Base-by-base conservation (phyloP, 2,113 vertebrate genomes). In the Crocuta crocuta region DNA sequence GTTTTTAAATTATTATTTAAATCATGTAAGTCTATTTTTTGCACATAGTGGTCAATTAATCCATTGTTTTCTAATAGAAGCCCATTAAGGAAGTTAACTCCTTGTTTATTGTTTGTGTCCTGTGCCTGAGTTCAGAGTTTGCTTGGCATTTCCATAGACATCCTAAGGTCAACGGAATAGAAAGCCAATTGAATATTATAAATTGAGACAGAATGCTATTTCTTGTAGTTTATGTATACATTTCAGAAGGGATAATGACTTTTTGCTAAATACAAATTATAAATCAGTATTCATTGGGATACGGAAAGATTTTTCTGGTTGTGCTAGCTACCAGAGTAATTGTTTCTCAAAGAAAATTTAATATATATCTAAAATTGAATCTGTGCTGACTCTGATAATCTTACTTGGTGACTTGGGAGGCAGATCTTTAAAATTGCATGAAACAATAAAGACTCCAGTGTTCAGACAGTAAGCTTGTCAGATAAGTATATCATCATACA, bases 391-490 rank as follows among this genome's bases (percentile, higher is more conserved):
- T 81, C 7, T 48, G 28, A 76, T 76, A 96, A 66, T 88, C 53
- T 96, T 90, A 63, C 70, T 55, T 74, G 48, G 10, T 85, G 73
- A 63, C 39, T 92, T 80, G 10, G 15, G 26, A 92, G 58, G 33
- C n/a, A 94, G 66, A 24, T 74, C 61, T 97, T 96, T 94, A 95
- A 94, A 95, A 87, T 2, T 95, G 17, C 33, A 94, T 71, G 53
- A 96, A 91, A 58, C 66, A 90, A 83, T 86, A 79, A 96, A 94
- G 17, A 58, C 61, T 50, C 28, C 3, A 28, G 93, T 58, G 50
- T 89, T 91, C 35, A 85, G 79, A 48, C 2, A 63, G 48, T 45
- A 84, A 84, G 39, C 39, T 91, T 84, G 12, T 33, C 17, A 45
- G 90, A 91, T 80, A 94, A 61, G 39, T 80, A 43, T 10, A 70